Evolutionary conservation across 1,140 invertebrate species (phyloP), one percentile per base, ranked within the genome.

Genomic region (Drosophila pectinifera): DNA sequence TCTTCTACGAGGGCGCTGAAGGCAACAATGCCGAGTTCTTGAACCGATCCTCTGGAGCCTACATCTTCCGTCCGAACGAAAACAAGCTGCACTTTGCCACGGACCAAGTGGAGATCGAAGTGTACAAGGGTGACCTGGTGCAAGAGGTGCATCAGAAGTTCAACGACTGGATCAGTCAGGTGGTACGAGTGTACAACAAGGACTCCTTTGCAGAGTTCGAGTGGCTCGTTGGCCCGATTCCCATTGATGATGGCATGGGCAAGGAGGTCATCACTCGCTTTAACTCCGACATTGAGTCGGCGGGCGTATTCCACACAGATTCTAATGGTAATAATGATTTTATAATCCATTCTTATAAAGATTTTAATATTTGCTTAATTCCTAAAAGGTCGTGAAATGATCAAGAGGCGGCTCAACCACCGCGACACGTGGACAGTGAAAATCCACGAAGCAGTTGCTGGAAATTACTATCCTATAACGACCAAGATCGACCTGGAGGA

Each of bases 391-490:
- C 93, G 98, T 38, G 97, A 99, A 93, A 95, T 97, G 91, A 82
- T 99, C 31, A 95, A 95, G 79, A 93, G 98, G 54, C 93, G 94
- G 64, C 92, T 95, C 26, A 94, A 99, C 90, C 94, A 94, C 57
- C 92, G 97, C 28, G 95, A 96, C 20, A 91, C 78, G 18, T 91
- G 84, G 84, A 57, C 72, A 13, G 18, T 89, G 1, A 73, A 73
- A 11, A 42, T 89, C 3, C 38, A 73, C 8, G 84, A 90, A 53
- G 59, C 26, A 24, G 69, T 90, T 3, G 10, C 93, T 95, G 96
- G 95, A 2, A 99, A 99, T 92, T 99, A 98, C 92, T 99, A 98
- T 92, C 98, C 98, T 0, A 94, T 99, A 3, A 98, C 97, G 24
- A 96, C 96, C 3, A 95, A 96, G 69, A 98, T 99, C 24, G 93